Percentiles rank a stretch among this genome's conserved stretches.
phyloP scores from a whole-genome alignment of 1,140 invertebrate genomes.

The Tetraneura akinire region DNA sequence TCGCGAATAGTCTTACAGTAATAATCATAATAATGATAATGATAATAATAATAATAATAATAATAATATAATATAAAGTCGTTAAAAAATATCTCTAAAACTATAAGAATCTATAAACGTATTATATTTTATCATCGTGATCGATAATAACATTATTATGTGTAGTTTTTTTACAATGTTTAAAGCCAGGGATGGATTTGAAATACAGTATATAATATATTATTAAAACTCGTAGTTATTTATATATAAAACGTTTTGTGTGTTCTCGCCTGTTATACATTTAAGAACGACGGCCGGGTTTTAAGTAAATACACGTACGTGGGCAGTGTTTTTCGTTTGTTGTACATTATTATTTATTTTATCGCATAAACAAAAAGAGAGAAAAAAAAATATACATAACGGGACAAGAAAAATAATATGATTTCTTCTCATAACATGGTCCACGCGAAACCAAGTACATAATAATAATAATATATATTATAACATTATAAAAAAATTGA shows the following conservation, averaged over 20 bases:
- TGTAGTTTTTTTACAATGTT: too few species aligned
- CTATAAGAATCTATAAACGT: background rate
- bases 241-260: too few species aligned
- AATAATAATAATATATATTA: slow-evolving; percentile 8
- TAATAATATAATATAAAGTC: background rate
- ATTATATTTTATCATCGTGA: too few species aligned
- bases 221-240: too few species aligned
- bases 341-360: too few species aligned
- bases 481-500: slow-evolving; percentile 29
- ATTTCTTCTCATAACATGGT: background rate
- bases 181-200: too few species aligned
- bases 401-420: background rate
- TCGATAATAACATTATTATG: too few species aligned
- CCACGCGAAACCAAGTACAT: background rate
- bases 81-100: slow-evolving; percentile 37
- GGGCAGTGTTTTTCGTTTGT: slow-evolving; percentile 1
- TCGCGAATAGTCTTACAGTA: too few species aligned
- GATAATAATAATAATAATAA: background rate
- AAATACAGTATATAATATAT: too few species aligned
- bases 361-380: background rate
- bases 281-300: too few species aligned
- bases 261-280: too few species aligned
- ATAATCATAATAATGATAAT: background rate
- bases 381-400: background rate
- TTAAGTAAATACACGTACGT: background rate